Conservation (phyloP, 2,113 vertebrate genomes). For the Saccopteryx leptura region DNA sequence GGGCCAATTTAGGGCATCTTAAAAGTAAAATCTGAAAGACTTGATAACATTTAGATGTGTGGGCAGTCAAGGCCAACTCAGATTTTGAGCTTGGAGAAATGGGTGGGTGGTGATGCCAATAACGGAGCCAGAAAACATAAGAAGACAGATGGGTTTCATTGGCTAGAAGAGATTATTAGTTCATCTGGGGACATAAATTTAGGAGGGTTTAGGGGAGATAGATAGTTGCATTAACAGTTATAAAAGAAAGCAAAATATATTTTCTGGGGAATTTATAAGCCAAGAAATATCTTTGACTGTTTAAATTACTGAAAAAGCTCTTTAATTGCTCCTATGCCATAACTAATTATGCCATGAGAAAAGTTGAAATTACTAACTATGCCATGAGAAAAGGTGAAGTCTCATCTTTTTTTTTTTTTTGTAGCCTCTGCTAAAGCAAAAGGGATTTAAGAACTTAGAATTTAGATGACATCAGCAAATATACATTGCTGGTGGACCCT, state of each 20-base stretch:
- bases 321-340: background rate
- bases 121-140: background rate
- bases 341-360: constrained; percentile 49
- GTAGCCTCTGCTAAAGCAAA: constrained; percentile 11
- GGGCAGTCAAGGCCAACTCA: background rate
- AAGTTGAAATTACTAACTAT: constrained; percentile 1
- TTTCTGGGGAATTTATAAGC: constrained; percentile 51
- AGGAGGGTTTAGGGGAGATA: background rate
- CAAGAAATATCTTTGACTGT: constrained; percentile 52
- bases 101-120: background rate
- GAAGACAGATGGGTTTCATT: constrained; percentile 6
- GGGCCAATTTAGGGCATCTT: background rate
- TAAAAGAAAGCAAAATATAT: constrained; percentile 40
- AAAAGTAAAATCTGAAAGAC: constrained; percentile 7
- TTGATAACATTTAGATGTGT: background rate
- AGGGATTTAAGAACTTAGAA: background rate
- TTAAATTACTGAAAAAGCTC: constrained; percentile 47
- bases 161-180: constrained; percentile 34
- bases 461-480: constrained; percentile 44
- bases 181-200: constrained; percentile 13
- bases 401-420: constrained; percentile 21
- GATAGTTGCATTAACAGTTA: constrained; percentile 23
- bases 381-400: constrained; percentile 27
- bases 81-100: constrained; percentile 11
- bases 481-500: background rate